These are phyloP conservation scores for Aphidius ervi DNA, from an alignment of 1,140 invertebrate species.

Conservation along the genomic window DNA sequence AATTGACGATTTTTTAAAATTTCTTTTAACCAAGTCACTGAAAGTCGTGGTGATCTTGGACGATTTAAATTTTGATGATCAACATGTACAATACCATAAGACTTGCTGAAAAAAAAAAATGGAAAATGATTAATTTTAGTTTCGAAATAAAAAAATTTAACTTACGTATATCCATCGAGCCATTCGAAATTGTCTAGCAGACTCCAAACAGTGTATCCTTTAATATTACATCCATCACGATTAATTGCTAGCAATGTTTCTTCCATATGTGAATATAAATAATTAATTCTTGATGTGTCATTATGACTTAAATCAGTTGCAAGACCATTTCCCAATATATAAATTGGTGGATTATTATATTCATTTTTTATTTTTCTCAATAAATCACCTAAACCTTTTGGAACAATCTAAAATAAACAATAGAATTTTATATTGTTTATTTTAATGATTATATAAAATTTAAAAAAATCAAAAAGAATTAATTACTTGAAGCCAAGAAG, in stretches of 20 bases:
- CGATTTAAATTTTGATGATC: conserved; percentile 53
- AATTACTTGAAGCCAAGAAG: conserved; percentile 41
- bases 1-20: not conserved
- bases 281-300: conserved; percentile 50
- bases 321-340: conserved; percentile 73
- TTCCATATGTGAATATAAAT: conserved; percentile 42
- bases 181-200: conserved; percentile 78
- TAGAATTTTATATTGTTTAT: too few relatives aligned
- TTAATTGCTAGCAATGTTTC: conserved; percentile 24
- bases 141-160: conserved; percentile 21
- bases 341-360: conserved; percentile 65
- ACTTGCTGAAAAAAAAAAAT: conserved; percentile 45
- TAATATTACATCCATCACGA: conserved; percentile 60
- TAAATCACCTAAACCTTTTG: conserved; percentile 65
- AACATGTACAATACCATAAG: conserved; percentile 58
- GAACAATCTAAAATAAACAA: conserved; percentile 43
- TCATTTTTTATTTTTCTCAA: conserved; percentile 67
- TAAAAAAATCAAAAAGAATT: conserved; percentile 23
- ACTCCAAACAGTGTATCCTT: conserved; percentile 67
- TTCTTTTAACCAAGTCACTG: not conserved
- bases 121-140: not conserved
- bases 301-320: conserved; percentile 57
- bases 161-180: conserved; percentile 62
- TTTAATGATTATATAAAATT: too few relatives aligned
- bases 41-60: not conserved